phyloP scores from a whole-genome alignment of 1,140 invertebrate genomes.

The Aphis craccivora region DNA sequence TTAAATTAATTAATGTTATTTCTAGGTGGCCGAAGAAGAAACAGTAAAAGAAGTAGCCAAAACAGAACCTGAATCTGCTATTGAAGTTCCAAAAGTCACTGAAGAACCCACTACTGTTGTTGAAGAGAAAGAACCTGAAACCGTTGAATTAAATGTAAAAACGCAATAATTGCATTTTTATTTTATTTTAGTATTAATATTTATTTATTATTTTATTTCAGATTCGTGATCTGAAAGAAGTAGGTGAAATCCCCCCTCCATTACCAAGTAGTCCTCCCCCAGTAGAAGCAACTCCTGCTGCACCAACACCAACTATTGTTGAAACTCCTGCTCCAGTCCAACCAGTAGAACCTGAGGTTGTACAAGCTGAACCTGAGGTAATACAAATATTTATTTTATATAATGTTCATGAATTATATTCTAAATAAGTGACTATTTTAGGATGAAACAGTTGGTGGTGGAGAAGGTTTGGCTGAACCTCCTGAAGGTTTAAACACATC shows the following conservation, averaged over 20 bases:
- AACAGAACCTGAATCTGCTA: conserved; percentile 22
- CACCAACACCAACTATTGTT: conserved; percentile 36
- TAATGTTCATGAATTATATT: background rate
- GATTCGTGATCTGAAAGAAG: background rate
- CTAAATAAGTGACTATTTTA: background rate
- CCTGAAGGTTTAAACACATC: conserved; percentile 51
- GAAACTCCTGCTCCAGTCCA: conserved; percentile 39
- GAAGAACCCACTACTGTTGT: background rate
- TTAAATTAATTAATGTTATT: conserved; percentile 26
- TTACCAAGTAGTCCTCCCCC: conserved; percentile 41
- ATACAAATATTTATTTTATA: background rate
- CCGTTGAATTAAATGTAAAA: background rate
- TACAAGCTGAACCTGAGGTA: conserved; percentile 43
- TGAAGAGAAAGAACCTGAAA: conserved; percentile 13
- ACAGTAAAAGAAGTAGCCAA: conserved; percentile 19
- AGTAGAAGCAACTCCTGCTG: conserved; percentile 32
- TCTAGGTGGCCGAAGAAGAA: conserved; percentile 50
- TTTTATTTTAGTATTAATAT: background rate
- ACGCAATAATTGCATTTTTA: background rate
- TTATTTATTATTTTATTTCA: background rate
- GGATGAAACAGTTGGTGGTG: conserved; percentile 50
- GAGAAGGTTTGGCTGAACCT: conserved; percentile 53
- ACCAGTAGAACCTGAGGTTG: conserved; percentile 14
- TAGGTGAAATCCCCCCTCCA: conserved; percentile 28
- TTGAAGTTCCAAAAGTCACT: conserved; percentile 17